Base-by-base conservation (phyloP, 2,888 invertebrate genomes). In the Halictus quadricinctus region DNA sequence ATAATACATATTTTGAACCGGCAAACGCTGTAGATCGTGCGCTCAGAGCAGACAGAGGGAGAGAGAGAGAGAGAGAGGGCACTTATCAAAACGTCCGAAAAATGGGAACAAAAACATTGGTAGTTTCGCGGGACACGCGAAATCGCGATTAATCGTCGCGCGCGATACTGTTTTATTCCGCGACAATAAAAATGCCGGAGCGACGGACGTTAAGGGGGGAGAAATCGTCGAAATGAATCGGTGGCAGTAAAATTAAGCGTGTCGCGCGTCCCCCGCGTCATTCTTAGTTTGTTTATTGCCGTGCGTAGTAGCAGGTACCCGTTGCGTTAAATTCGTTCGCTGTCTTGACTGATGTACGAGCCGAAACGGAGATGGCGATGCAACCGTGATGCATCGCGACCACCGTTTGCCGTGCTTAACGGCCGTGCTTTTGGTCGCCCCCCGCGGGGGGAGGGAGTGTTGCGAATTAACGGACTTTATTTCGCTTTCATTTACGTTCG, bases 221-320 rank as follows among this genome's bases (percentile, higher is more conserved):
- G 12, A 76, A 76, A 81, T 81, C 60, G 80, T 73, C 48, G 64
- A 48, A 76, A 83, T 72, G 79, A 83, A 83, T 79, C 75, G 69
- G 50, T 13, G 75, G 72, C 64, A 29, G 75, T 83, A 72, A 79
- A 70, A 79, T 79, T 72, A 76, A 76, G 75, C 81, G 79, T 21
- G 70, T 29, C 18, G 21, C 48, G 43, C 54, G 21, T 54, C 54
- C 15, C 29, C 18, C 29, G 78, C 46, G 75, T 83, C 75, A 79
- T 83, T 79, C 82, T 83, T 83, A 83, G 64, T 80, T 79, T 79
- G 76, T 87, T 86, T 79, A 86, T 79, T 72, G 83, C 72, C 54
- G 66, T 10, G 60, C 70, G 69, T 80, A 54, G 54, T 54, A 54
- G 5, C 36, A 36, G 54, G 69, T 80, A 29, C 58, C 54, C 25